A percentile compares a stretch with the other conserved stretches of the same genome.
phyloP scores from a whole-genome alignment of 35 echinoderm and acorn worm genomes.

The Eucidaris tribuloides region DNA sequence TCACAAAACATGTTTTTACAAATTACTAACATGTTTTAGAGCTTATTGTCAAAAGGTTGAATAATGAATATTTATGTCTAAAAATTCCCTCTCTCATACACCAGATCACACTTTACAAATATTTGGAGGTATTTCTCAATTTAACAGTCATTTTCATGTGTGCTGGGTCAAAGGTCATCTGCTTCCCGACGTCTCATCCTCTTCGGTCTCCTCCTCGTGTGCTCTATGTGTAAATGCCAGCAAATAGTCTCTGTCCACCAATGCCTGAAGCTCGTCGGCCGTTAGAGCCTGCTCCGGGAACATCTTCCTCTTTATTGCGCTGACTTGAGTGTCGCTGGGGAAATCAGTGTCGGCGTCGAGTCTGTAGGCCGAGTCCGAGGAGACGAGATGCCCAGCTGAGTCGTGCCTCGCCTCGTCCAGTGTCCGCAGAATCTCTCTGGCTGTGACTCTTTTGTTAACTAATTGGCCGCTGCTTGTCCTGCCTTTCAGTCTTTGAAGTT shows the following conservation, averaged over 20 bases:
- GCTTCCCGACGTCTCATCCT: neutral
- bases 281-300: slow-evolving; percentile 65
- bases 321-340: slow-evolving; percentile 16
- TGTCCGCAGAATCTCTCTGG: slow-evolving; percentile 33
- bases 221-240: neutral
- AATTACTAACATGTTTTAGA: too few relatives aligned
- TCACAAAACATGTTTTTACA: too few relatives aligned
- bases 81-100: neutral
- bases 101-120: neutral
- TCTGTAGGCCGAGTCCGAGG: neutral
- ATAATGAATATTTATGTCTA: too few relatives aligned
- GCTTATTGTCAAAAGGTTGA: too few relatives aligned
- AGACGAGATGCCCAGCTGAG: slow-evolving; percentile 5
- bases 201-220: neutral
- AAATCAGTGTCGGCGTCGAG: neutral
- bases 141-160: neutral
- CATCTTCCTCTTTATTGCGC: slow-evolving; percentile 55
- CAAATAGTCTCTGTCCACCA: slow-evolving; percentile 56
- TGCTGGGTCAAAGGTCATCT: neutral
- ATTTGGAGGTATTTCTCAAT: neutral
- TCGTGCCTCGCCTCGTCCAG: slow-evolving; percentile 21
- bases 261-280: slow-evolving; percentile 45
- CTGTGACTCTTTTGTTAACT: neutral
- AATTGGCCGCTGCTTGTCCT: slow-evolving; percentile 1
- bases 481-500: slow-evolving; percentile 23